These are phyloP conservation scores for Magallana nippona DNA, from an alignment of 2,888 invertebrate genomes.

Conservation along the genomic window DNA sequence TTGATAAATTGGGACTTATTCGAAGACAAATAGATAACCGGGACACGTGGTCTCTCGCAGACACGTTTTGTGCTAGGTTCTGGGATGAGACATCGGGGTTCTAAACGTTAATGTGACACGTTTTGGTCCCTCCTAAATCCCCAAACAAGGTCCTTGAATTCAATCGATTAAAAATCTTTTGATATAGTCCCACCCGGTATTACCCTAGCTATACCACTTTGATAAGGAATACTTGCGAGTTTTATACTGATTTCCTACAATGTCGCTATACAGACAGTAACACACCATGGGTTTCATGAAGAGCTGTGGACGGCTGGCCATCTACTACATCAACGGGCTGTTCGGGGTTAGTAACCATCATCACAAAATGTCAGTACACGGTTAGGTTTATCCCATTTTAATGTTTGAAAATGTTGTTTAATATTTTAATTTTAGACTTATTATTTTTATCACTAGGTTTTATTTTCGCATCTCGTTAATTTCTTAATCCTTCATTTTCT, in stretches of 20 bases:
- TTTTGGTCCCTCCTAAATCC: neutral
- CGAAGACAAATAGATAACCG: neutral
- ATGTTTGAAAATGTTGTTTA: too few species aligned
- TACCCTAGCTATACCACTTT: neutral
- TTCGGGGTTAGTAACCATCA: slow-evolving; percentile 14
- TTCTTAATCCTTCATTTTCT: too few species aligned
- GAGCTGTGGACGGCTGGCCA: slow-evolving; percentile 3
- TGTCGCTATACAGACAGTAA: neutral
- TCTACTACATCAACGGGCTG: neutral
- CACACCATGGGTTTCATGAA: neutral
- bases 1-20: slow-evolving; percentile 17
- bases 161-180: slow-evolving; percentile 4
- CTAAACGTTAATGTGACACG: neutral
- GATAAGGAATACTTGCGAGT: neutral
- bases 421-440: too few species aligned
- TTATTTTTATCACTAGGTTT: too few species aligned
- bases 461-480: too few species aligned
- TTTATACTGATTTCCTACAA: neutral
- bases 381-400: too few species aligned
- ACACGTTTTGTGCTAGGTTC: neutral
- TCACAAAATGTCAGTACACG: neutral
- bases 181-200: neutral
- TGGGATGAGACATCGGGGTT: neutral
- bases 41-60: neutral
- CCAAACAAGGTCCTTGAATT: slow-evolving; percentile 9